These are phyloP conservation scores for Corythoichthys intestinalis DNA, from an alignment of 2,113 vertebrate genomes.

Conservation along the genomic window DNA sequence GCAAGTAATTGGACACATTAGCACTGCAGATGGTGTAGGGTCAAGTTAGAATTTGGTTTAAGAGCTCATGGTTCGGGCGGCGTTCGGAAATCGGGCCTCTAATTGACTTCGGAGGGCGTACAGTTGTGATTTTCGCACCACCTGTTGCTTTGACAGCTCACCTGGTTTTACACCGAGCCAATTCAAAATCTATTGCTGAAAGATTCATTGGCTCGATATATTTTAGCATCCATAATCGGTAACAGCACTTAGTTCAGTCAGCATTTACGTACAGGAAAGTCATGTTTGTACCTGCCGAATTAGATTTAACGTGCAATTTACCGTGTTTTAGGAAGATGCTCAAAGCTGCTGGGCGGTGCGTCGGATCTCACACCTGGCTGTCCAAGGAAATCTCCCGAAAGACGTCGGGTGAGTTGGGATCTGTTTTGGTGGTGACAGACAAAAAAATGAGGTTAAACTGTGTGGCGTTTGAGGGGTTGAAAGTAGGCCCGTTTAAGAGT, in stretches of 20 bases:
- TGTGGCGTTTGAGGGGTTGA: not conserved
- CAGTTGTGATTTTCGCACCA: not conserved
- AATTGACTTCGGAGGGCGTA: not conserved
- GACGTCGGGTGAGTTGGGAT: not conserved
- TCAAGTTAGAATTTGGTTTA: not conserved
- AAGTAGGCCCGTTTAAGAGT: too few species aligned
- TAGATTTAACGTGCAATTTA: not conserved
- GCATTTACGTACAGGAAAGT: not conserved
- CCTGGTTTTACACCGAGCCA: not conserved
- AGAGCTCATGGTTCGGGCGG: not conserved
- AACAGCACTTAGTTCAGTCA: not conserved
- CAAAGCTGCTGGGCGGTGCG: not conserved
- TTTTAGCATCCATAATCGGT: not conserved
- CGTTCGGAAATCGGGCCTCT: not conserved
- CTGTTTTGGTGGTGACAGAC: slow-evolving; percentile 28
- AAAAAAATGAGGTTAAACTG: not conserved
- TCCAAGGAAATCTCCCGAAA: slow-evolving; percentile 48
- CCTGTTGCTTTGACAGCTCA: not conserved
- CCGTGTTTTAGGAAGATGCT: slow-evolving; percentile 13
- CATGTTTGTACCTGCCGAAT: not conserved
- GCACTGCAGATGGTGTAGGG: not conserved
- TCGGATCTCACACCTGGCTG: slow-evolving; percentile 35
- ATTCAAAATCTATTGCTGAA: not conserved
- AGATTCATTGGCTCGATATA: not conserved
- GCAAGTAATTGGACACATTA: not conserved